These are phyloP conservation scores for Brevimyrus niger DNA, from an alignment of 2,113 vertebrate genomes.

Conservation along the genomic window DNA sequence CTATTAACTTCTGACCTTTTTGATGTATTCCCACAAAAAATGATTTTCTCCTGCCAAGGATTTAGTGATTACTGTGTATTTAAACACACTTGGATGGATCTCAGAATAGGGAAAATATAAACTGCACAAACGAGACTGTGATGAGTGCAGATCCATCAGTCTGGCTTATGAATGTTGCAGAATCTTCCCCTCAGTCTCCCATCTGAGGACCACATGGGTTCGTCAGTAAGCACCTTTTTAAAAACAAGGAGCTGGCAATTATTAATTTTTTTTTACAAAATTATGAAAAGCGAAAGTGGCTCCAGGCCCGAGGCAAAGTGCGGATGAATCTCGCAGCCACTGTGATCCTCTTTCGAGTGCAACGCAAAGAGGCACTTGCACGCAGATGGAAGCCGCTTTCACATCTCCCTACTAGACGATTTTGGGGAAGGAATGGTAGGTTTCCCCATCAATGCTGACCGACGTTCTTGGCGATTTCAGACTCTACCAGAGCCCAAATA, in stretches of 20 bases:
- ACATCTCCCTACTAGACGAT: neutral
- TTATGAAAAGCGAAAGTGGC: neutral
- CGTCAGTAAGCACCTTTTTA: neutral
- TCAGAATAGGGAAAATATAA: neutral
- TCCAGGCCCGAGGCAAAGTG: neutral
- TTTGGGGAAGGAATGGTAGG: neutral
- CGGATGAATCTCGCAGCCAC: no score
- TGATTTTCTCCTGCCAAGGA: neutral
- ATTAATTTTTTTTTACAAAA: neutral
- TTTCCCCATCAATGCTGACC: neutral
- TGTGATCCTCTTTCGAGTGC: neutral
- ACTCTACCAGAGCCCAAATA: neutral
- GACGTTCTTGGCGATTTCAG: neutral
- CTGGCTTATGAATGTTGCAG: neutral
- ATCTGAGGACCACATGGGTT: neutral
- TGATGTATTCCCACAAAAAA: neutral
- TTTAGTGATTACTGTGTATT: neutral
- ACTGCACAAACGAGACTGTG: neutral
- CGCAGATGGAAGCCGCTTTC: neutral
- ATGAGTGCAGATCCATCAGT: neutral
- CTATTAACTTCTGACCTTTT: neutral
- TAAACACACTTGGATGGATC: neutral
- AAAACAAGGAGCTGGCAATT: neutral
- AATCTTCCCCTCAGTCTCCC: neutral
- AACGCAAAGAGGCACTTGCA: neutral